These are phyloP conservation scores for Paraescarpia echinospica DNA, from an alignment of 1,140 invertebrate species.

Conservation along the genomic window DNA sequence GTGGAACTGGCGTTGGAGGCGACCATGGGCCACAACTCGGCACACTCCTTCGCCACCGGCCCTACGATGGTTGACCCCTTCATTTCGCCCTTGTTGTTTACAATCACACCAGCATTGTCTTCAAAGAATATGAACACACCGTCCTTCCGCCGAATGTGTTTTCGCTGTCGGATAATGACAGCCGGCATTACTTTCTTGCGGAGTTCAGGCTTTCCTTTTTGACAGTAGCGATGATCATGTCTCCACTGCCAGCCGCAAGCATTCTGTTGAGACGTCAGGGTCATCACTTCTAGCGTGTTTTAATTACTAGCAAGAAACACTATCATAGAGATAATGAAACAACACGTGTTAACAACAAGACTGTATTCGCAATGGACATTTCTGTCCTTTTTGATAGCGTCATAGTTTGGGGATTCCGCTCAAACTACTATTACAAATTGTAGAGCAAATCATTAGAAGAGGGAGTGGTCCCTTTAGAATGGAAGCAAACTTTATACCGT, in stretches of 20 bases:
- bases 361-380: no score
- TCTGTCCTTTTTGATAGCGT: no score
- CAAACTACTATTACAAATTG: no score
- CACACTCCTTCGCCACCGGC: conserved; percentile 99
- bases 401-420: no score
- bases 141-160: conserved; percentile 97
- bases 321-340: no score
- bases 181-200: conserved; percentile 99
- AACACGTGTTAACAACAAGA: no score
- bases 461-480: no score
- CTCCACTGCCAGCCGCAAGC: conserved; percentile 94
- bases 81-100: conserved; percentile 99
- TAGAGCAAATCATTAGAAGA: no score
- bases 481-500: no score
- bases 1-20: conserved; percentile 84
- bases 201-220: conserved; percentile 99
- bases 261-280: conserved; percentile 95
- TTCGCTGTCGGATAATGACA: conserved; percentile 96
- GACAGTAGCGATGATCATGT: conserved; percentile 98
- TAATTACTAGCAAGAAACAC: no score
- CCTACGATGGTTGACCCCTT: conserved; percentile 99
- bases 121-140: conserved; percentile 99
- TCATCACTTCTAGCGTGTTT: no score
- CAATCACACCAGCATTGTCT: conserved; percentile 99
- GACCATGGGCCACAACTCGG: conserved; percentile 99